Evolutionary conservation across 2,113 vertebrate genomes (phyloP), one percentile per base, ranked within the genome.

Genomic region (Rhabdomys dilectus): DNA sequence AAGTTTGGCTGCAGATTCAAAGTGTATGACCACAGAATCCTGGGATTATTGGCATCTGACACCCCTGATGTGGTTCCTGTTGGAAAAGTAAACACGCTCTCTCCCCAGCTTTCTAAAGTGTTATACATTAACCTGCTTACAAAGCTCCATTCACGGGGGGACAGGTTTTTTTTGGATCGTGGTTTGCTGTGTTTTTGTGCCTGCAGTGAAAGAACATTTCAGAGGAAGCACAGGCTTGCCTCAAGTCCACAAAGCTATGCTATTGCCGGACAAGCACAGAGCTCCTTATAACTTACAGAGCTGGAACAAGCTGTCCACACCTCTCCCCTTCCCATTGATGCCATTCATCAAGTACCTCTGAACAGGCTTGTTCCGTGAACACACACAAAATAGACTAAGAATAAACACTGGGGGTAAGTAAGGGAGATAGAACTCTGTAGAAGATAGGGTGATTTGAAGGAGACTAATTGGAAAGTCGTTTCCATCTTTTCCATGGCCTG

Each of bases 1-100:
- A 93, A 93, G 77, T 93, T 97, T 98, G 96, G 96, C 96, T 98
- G 78, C 94, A 97, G 72, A 98, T 97, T 97, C 96, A 98, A 97
- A 97, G 96, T 39, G 72, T 45, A 78, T 96, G 72, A 97, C 96
- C 96, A 98, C 96, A 97, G 95, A 97, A 96, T 96, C 95, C 86
- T 96, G 86, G 95, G 97, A 97, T 97, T 97, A 97, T 97, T 98
- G 96, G 97, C 97, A 98, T 96, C 95, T 97, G 97, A 97, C 97
- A 97, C 97, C 89, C 91, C 96, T 97, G 96, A 98, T 98, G 97
- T 97, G 97, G 96, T 97, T 97, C 96, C 95, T 97, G 95, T 96
- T 98, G 96, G 96, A 97, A 97, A 98, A 97, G 96, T 97, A 98
- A 98, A 97, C 96, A 97, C 73, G 81, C 94, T 97, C 92, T 87